These are phyloP conservation scores for Eptesicus fuscus DNA, from an alignment of 2,113 vertebrate species.

Conservation along the genomic window DNA sequence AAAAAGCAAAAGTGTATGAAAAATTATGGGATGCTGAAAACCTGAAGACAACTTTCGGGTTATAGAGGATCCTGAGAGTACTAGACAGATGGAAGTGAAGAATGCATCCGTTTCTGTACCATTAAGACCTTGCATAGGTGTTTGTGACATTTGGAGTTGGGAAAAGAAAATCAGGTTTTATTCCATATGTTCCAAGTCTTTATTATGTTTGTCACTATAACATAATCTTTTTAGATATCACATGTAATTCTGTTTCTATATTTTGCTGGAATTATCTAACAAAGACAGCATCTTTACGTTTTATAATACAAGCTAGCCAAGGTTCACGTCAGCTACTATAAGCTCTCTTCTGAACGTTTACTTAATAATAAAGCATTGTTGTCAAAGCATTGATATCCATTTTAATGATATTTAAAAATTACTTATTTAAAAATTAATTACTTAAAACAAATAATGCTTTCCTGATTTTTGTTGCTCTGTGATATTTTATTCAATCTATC, in stretches of 20 bases:
- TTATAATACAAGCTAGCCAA: not conserved
- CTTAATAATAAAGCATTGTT: not conserved
- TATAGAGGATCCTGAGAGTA: not conserved
- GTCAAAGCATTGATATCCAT: not conserved
- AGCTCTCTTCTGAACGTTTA: not conserved
- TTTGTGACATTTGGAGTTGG: conserved; percentile 61
- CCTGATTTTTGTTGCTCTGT: not conserved
- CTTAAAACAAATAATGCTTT: conserved; percentile 14
- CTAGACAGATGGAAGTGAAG: conserved; percentile 58
- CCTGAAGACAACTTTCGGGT: conserved; percentile 18
- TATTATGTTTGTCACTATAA: conserved; percentile 45
- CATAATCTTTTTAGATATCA: conserved; percentile 49
- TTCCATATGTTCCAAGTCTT: conserved; percentile 55
- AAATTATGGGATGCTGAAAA: conserved; percentile 31
- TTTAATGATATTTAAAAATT: not conserved
- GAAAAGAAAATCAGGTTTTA: conserved; percentile 50
- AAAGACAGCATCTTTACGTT: conserved; percentile 24
- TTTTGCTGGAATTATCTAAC: conserved; percentile 10
- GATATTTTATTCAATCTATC: not conserved
- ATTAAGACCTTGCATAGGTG: conserved; percentile 53
- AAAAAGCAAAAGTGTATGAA: not conserved
- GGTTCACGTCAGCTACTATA: not conserved
- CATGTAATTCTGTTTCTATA: conserved; percentile 26
- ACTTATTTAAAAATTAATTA: not conserved
- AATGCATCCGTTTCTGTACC: conserved; percentile 45